Evolutionary conservation across 2,113 vertebrate species (phyloP), one percentile per base, ranked within the genome.

Genomic region (Typhlomys cinereus): DNA sequence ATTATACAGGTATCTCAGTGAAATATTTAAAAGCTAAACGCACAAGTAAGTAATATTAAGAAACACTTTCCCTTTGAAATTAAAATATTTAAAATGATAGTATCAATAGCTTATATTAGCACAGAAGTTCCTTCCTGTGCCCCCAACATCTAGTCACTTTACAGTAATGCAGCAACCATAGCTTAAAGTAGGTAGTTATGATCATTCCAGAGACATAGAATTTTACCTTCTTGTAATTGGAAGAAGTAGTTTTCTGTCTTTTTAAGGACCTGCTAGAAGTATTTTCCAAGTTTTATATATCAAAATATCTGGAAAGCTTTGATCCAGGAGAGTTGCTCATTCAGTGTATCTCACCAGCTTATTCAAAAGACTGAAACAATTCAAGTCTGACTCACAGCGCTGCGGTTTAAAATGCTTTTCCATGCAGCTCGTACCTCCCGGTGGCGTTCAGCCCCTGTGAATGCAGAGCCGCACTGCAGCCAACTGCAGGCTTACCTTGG

Each of bases 401-500:
- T 61, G n/a, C 9, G 36, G 27, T 73, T n/a, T 71, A 41, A 54
- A 44, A 70, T 2, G 29, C 4, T 44, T 39, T 64, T 71, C 48
- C 54, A 88, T 25, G 71, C 12, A 71, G 50, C 46, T 12, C 76
- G 39, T 29, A 62, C 52, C 76, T 52, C 41, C 57, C 76, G 23
- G 8, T 1, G 54, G 59, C 64, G 69, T 36, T 39, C 80, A 70
- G 48, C 76, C 27, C n/a, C 9, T 69, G 39, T 2, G 36, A 25
- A 7, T 1, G 36, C 18, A 54, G 34, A n/a, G 39, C 13, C 12
- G 11, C 57, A 91, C 3, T 5, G 48, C 0, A 84, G 89, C 13
- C 88, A 71, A 67, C 15, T 1, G 73, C 64, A 27, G 87, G 27
- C 44, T 96, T 97, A 98, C 98, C 98, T 98, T 76, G 81, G 52